Evolutionary conservation across 2,113 vertebrate species (phyloP), one percentile per base, ranked within the genome.

Genomic region (Halcyon senegalensis): DNA sequence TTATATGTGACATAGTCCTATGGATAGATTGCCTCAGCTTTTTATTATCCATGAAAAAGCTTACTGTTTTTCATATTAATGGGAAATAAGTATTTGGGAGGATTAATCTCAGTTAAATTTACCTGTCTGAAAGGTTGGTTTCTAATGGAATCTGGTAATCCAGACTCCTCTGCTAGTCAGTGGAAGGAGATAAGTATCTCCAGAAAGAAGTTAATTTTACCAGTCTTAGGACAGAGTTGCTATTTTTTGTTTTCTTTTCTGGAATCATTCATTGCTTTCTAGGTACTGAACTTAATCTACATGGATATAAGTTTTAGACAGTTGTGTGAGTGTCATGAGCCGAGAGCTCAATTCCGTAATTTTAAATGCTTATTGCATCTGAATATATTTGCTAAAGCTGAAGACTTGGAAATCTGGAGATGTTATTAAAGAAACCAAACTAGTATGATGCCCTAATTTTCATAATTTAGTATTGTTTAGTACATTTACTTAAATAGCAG

Each of bases 41-140:
- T 96, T 96, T 94, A 77, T 89, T 93, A 58, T 56, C 79, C 51
- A n/a, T 92, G 80, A 41, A 94, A 93, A 56, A 2, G 1, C 15
- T 81, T 62, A 73, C 46, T 93, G 68, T 48, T 93, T 92, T 88
- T 87, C 48, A 33, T 97, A 92, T 89, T 84, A 74, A 84, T 94
- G 69, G 41, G 44, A 78, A 96, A 21, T 79, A 93, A 78, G 51
- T 55, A 23, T 78, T 84, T 5, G 1, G 28, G 37, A 35, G 28
- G n/a, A 58, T 92, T 74, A 7, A 30, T 66, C 51, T 90, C 62
- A 44, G 67, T 35, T 64, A 50, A 43, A 6, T 63, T 90, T 37
- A 55, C 31, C 67, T 93, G 64, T 37, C 33, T 43, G 24, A 48
- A 75, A 63, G 30, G 33, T 46, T 64, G 33, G 23, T 31, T 76